Evolutionary conservation across 2,113 vertebrate genomes (phyloP), one percentile per base, ranked within the genome.

Genomic region (Poeciliopsis retropinna): DNA sequence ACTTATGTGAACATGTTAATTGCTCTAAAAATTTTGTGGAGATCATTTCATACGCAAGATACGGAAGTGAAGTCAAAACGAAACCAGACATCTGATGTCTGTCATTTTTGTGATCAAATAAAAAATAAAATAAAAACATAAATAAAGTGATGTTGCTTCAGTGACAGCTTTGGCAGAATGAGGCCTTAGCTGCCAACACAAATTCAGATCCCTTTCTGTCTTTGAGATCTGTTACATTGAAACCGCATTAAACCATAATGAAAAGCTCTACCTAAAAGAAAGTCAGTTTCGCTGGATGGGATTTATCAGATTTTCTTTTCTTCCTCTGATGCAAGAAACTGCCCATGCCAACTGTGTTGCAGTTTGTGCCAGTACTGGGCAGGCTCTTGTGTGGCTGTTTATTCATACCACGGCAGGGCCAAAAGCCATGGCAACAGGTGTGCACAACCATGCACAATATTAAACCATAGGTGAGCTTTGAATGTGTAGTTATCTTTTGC

Each of bases 381-480:
- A 66, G 44, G 64, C 67, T 22, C 79, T 83, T 51, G 32, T 44
- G 62, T 17, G 60, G 28, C 41, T 83, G 73, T 70, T 78, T 76
- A 75, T 75, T 78, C 68, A 39, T 28, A 51, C 31, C 65, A 67
- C 67, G 71, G 69, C 73, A 64, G 44, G 65, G 54, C 77, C 31
- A n/a, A 37, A 66, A 12, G 61, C 75, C 83, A 85, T 70, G 44
- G 73, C 83, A 88, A 84, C 90, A 86, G 88, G 86, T 89, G 88
- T 78, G 44, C 74, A 80, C 74, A 72, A 80, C 80, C 86, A 79
- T 85, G 77, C 75, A 79, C 72, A 75, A 66, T 54, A n/a, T 67
- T 39, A 60, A 57, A 79, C 47, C 65, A 29, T 29, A 14, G 72
- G 9, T 57, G 0, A 64, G 29, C 61, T 67, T 1, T 54, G 76